phyloP scores from a whole-genome alignment of 2,113 vertebrate species.

The Antennarius striatus region DNA sequence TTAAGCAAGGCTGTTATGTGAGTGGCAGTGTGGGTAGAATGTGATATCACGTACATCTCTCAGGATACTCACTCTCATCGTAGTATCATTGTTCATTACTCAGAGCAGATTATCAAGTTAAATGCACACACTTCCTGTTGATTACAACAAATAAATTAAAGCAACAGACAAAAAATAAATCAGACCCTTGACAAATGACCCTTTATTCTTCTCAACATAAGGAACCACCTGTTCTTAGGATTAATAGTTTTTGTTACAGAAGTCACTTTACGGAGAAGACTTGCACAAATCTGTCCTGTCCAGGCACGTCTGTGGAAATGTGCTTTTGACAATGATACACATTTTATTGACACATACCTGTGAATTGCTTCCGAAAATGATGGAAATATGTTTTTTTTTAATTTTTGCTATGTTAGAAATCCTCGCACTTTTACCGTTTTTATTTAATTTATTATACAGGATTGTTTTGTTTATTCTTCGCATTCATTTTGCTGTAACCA shows the following conservation, averaged over 20 bases:
- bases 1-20: slow-evolving; percentile 60
- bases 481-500: background rate
- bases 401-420: background rate
- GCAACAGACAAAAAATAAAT: slow-evolving; percentile 33
- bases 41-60: slow-evolving; percentile 43
- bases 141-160: background rate
- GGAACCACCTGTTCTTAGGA: slow-evolving; percentile 81
- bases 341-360: background rate
- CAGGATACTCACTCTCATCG: slow-evolving; percentile 1
- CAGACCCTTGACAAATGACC: slow-evolving; percentile 72
- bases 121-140: background rate
- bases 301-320: slow-evolving; percentile 39
- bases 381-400: background rate
- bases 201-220: slow-evolving; percentile 71
- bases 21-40: slow-evolving; percentile 61
- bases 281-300: slow-evolving; percentile 67
- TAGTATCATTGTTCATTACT: background rate
- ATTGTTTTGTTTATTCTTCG: too few species aligned
- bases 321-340: background rate
- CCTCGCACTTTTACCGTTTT: background rate
- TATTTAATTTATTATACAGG: background rate
- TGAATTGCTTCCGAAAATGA: background rate
- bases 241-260: slow-evolving; percentile 77
- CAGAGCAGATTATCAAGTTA: slow-evolving; percentile 7
- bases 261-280: slow-evolving; percentile 68